Evolutionary conservation across 2,113 vertebrate species (phyloP).

Genomic region (Ceyx melanurus): DNA sequence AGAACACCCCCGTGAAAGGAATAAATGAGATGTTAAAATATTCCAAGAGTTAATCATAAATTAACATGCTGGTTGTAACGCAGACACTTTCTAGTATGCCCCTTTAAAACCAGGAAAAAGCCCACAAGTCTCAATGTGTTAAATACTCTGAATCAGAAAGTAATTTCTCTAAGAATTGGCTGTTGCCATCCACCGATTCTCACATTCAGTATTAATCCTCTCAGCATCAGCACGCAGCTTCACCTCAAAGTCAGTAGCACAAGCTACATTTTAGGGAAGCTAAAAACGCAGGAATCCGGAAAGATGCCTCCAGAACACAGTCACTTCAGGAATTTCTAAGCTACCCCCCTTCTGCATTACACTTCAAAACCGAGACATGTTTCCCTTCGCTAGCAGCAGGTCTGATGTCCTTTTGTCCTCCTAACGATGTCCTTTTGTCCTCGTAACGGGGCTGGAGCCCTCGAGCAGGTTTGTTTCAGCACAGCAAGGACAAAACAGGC

Average conservation of each 20-base stretch:
- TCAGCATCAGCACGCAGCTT: background rate
- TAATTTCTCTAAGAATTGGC: background rate
- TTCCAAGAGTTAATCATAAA: conserved; percentile 46
- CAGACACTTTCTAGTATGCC: background rate
- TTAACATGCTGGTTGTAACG: conserved; percentile 25
- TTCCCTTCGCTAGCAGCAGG: background rate
- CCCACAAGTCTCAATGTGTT: background rate
- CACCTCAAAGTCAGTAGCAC: background rate
- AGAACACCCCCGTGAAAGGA: background rate
- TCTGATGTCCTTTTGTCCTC: conserved; percentile 44
- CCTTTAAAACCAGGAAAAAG: conserved; percentile 23
- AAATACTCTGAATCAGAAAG: conserved; percentile 24
- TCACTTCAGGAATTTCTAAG: background rate
- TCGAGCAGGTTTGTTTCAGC: conserved; percentile 42
- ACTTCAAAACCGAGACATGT: background rate
- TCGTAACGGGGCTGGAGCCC: background rate
- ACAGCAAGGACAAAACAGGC: conserved; percentile 33
- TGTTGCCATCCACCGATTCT: background rate
- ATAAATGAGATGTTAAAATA: conserved; percentile 54
- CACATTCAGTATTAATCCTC: background rate
- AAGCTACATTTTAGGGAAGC: background rate
- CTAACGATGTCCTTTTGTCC: conserved; percentile 24
- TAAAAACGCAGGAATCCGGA: background rate
- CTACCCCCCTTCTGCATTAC: background rate
- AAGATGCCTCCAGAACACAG: background rate